These are phyloP conservation scores for Autographa gamma DNA, from an alignment of 2,888 invertebrate species.

Conservation along the genomic window DNA sequence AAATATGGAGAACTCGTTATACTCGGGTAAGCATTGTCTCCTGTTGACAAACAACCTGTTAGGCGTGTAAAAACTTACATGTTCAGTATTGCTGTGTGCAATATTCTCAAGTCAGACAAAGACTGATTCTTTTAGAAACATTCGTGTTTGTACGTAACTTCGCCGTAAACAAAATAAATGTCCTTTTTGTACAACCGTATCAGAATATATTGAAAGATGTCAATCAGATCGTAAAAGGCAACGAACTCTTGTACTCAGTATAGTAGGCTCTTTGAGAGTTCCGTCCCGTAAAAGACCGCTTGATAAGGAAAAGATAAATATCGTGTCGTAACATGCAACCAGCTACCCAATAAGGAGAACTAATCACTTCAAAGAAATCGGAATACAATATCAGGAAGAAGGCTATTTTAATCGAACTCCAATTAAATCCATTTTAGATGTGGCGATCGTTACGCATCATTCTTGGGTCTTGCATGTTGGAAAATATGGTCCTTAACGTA, in stretches of 20 bases:
- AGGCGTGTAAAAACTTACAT: not conserved
- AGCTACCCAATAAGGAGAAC: conserved; percentile 40
- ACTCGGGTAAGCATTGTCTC: conserved; percentile 92
- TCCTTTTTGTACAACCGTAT: not conserved
- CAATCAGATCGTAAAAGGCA: conserved; percentile 41
- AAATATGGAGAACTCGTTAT: conserved; percentile 98
- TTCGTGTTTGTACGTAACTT: not conserved
- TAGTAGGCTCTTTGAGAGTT: conserved; percentile 24
- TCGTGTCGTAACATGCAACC: conserved; percentile 32
- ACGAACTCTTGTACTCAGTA: conserved; percentile 40
- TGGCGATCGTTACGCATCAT: not conserved
- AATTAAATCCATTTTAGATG: conserved; percentile 34
- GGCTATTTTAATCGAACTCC: conserved; percentile 38
- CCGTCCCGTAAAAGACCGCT: conserved; percentile 40
- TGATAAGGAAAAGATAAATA: conserved; percentile 52
- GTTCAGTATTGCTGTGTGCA: not conserved
- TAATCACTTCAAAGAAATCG: conserved; percentile 51
- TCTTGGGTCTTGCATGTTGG: conserved; percentile 35
- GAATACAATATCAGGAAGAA: conserved; percentile 58
- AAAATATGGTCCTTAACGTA: conserved; percentile 37
- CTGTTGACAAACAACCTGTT: conserved; percentile 12
- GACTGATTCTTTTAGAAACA: not conserved
- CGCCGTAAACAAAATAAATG: not conserved
- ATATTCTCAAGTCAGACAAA: not conserved
- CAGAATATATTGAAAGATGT: conserved; percentile 32